Evolutionary conservation across 2,888 invertebrate species (phyloP), one percentile per base, ranked within the genome.

Genomic region (Athetis lepigone): DNA sequence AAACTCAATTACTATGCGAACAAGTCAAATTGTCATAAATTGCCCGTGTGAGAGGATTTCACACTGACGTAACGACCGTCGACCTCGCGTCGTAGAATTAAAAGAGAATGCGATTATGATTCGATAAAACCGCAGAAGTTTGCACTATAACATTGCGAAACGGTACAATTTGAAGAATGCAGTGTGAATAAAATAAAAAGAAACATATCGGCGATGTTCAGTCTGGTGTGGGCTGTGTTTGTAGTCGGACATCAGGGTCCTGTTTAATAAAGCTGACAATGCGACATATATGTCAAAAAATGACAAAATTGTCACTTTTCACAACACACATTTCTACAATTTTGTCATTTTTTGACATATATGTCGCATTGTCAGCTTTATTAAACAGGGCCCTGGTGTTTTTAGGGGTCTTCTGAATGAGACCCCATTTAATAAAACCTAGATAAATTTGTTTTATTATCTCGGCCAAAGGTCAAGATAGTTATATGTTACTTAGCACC

Each of bases 31-130:
- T 65, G 65, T 62, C 59, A 64, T 68, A 60, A 64, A 71, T 74
- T 49, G 65, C 46, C 55, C 50, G 23, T 64, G 77, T 79, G 79
- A 80, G 77, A 77, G 77, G 80, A 75, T 59, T 54, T 75, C 18
- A 11, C n/a, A 16, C 33, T 80, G 80, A 80, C 45, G 80, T 80
- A 80, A 80, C 58, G 52, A 58, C 0, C 52, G 36, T 13, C 55
- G 81, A 81, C 80, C 81, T 80, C 81, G 81, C 43, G 57, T 49
- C 61, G 57, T 70, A 54, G 77, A 80, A 80, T 79, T 81, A 79
- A 78, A 80, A 80, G 80, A 77, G 80, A 80, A 80, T 79, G 80
- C 81, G 79, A 77, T 80, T 75, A 79, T 77, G 70, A 72, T 81
- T 80, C 72, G 81, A 81, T 80, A 80, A 80, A 80, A 81, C 80